These are phyloP conservation scores for Cremastinae sp. DNA, from an alignment of 2,888 invertebrate species.

Conservation along the genomic window DNA sequence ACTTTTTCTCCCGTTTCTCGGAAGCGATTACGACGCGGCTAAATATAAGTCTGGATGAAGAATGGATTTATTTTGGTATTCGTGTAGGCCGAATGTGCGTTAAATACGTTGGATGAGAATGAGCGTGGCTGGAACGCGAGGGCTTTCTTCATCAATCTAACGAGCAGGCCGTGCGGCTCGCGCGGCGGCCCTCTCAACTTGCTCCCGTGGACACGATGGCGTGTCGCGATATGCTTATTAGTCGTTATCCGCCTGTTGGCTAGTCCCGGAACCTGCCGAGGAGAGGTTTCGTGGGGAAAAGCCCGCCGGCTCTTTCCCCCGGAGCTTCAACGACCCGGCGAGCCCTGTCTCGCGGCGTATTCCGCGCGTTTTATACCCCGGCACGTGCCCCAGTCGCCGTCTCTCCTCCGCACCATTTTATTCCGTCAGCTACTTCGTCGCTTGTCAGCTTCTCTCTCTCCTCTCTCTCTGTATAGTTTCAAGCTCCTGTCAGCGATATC, in stretches of 20 bases:
- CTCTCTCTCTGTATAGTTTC: no score
- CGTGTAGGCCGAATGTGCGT: background rate
- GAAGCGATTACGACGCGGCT: slow-evolving; percentile 12
- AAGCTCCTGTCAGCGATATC: no score
- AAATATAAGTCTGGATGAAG: slow-evolving; percentile 35
- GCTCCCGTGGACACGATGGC: slow-evolving; percentile 67
- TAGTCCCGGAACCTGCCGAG: slow-evolving; percentile 1
- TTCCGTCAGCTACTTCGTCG: no score
- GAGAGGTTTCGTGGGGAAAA: no score
- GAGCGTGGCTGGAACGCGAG: slow-evolving; percentile 45
- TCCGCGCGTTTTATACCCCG: no score
- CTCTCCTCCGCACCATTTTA: no score
- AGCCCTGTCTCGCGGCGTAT: no score
- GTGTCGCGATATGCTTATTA: slow-evolving; percentile 64
- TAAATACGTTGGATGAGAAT: slow-evolving; percentile 2
- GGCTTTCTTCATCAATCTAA: slow-evolving; percentile 75
- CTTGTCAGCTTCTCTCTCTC: no score
- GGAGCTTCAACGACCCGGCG: no score
- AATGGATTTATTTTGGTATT: slow-evolving; percentile 24
- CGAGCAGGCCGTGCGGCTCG: slow-evolving; percentile 62
- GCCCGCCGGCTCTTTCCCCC: no score
- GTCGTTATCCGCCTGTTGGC: slow-evolving; percentile 60
- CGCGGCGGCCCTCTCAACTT: slow-evolving; percentile 31
- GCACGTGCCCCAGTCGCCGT: no score
- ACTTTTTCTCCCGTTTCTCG: no score